Conservation (phyloP, 1,140 invertebrate genomes). For the Triops cancriformis region DNA sequence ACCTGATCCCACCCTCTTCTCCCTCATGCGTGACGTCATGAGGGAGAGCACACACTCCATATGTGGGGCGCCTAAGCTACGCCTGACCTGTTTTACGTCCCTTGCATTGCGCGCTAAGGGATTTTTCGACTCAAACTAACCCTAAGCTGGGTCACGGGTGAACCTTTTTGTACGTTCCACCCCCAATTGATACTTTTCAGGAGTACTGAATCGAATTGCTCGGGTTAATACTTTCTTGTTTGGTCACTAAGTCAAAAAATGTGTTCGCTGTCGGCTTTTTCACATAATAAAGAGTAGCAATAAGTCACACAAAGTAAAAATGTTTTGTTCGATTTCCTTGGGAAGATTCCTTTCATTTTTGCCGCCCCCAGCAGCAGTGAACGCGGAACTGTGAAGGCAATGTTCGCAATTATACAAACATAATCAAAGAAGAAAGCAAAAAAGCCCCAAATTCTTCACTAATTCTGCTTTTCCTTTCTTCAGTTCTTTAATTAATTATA, state of each 20-base stretch:
- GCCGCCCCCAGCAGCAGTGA: neutral
- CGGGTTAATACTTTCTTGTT: neutral
- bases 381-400: slow-evolving; percentile 2
- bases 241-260: neutral
- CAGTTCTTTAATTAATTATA: too few species aligned
- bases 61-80: neutral
- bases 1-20: slow-evolving; percentile 7
- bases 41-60: neutral
- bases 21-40: slow-evolving; percentile 9
- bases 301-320: too few species aligned
- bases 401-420: slow-evolving; percentile 31
- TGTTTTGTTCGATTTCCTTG: too few species aligned
- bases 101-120: slow-evolving; percentile 12
- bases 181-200: too few species aligned
- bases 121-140: neutral
- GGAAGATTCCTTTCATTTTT: too few species aligned
- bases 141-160: neutral
- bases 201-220: neutral
- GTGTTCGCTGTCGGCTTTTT: neutral
- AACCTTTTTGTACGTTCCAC: too few species aligned
- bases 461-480: neutral
- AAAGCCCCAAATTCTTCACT: neutral
- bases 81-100: neutral
- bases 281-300: too few species aligned
- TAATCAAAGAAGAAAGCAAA: neutral